phyloP scores from a whole-genome alignment of 2,797 vertebrate genomes.

The Gymnocypris eckloni region DNA sequence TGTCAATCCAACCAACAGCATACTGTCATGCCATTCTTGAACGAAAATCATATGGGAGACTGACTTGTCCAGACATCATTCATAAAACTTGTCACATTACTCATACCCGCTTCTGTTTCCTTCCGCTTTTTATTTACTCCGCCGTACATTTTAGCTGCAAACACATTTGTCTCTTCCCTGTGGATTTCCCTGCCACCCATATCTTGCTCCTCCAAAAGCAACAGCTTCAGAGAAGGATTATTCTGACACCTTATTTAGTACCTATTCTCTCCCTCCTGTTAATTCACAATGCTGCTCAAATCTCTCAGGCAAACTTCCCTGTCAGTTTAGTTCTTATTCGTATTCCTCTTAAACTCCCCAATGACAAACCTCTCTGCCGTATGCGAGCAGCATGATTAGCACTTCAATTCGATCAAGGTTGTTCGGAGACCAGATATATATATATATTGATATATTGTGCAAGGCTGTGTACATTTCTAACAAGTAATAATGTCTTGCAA shows the following conservation, averaged over 20 bases:
- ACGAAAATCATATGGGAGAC: constrained; percentile 9
- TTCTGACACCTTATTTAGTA: constrained; percentile 50
- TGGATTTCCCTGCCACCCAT: constrained; percentile 40
- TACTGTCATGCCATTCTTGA: constrained; percentile 8
- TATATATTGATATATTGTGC: not conserved
- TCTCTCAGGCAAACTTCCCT: constrained; percentile 42
- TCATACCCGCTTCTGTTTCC: constrained; percentile 43
- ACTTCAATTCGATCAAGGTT: not conserved
- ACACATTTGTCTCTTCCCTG: constrained; percentile 34
- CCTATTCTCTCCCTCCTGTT: constrained; percentile 44
- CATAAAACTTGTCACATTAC: constrained; percentile 5
- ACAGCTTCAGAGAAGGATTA: constrained; percentile 50
- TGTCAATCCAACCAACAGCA: constrained; percentile 9
- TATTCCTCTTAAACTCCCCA: constrained; percentile 35
- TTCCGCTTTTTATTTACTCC: constrained; percentile 39
- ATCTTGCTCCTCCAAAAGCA: constrained; percentile 51
- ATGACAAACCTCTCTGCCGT: constrained; percentile 10
- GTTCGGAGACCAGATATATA: not conserved
- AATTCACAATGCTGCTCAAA: constrained; percentile 34
- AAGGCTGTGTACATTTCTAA: constrained; percentile 17
- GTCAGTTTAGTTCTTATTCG: constrained; percentile 30
- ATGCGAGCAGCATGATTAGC: constrained; percentile 7
- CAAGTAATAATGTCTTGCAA: constrained; percentile 40
- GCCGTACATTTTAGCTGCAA: constrained; percentile 49
- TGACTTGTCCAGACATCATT: constrained; percentile 12